Evolutionary conservation across 2,113 vertebrate species (phyloP), one percentile per base, ranked within the genome.

Genomic region (Erythrolamprus reginae): DNA sequence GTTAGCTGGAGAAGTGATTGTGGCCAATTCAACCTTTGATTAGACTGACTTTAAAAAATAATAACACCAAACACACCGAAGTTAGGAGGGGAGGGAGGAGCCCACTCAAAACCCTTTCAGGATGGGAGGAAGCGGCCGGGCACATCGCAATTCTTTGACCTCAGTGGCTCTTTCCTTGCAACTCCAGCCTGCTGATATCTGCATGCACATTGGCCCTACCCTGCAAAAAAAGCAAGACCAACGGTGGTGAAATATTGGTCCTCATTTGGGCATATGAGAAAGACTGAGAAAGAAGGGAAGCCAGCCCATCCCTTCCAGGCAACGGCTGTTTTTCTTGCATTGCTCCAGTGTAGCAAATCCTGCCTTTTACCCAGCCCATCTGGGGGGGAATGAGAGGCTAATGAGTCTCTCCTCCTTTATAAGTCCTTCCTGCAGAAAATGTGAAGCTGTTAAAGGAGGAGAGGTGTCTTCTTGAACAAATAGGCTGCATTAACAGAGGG

Each of bases 1-100:
- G 95, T 95, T 96, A 94, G 94, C 91, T 3, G 3, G 91, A 94
- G 93, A 95, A 38, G 89, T 96, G 95, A 95, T 95, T 96, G 95
- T 94, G 94, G 94, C 91, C 93, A 90, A 96, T 48, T 94, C 91
- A 0, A 92, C 70, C 42, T 94, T 93, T 96, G 95, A 96, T 96
- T 95, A 95, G 90, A 93, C 89, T 88, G 95, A 93, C 94, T 96
- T 70, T 92, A 91, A 95, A 95, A 95, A 89, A 38, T 55, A 53
- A 26, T 24, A 45, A 51, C 15, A 26, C 47, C 51, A 45, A 52
- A 65, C 21, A 65, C 21, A 45, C 1, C 33, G 53, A 8, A 13
- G 82, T 19, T 19, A 10, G 13, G 21, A 10, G 38, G 89, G 88
- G 91, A 86, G 86, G 91, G 58, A 61, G 90, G 91, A 89, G 90